Conservation (phyloP, 2,888 invertebrate genomes). For the Ectobius pallidus region DNA sequence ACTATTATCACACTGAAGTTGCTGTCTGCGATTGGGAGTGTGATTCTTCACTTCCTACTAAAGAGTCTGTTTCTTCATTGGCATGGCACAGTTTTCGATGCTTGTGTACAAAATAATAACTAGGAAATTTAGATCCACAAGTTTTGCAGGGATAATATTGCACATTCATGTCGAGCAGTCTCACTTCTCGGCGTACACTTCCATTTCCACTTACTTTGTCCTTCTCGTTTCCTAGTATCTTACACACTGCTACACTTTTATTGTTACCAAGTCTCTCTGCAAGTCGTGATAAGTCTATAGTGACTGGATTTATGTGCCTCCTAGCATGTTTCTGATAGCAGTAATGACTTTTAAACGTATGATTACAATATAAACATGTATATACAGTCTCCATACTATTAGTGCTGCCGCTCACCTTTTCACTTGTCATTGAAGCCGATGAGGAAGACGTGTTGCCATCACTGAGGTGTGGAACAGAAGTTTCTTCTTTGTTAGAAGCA, state of each 20-base stretch:
- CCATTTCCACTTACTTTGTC: slow-evolving; percentile 32
- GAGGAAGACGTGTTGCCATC: slow-evolving; percentile 23
- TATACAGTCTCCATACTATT: slow-evolving; percentile 54
- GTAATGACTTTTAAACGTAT: slow-evolving; percentile 83
- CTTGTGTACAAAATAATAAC: slow-evolving; percentile 93
- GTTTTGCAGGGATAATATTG: slow-evolving; percentile 94
- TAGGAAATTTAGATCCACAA: slow-evolving; percentile 90
- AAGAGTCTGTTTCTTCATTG: slow-evolving; percentile 58
- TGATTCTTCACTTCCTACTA: slow-evolving; percentile 50
- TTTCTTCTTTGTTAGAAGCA: slow-evolving; percentile 52
- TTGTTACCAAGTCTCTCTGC: slow-evolving; percentile 36
- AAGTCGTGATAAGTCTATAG: slow-evolving; percentile 51
- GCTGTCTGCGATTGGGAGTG: slow-evolving; percentile 36
- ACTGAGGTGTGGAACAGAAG: slow-evolving; percentile 1
- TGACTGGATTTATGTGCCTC: slow-evolving; percentile 68
- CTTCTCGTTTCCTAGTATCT: slow-evolving; percentile 23
- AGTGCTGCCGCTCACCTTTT: slow-evolving; percentile 11
- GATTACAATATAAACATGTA: slow-evolving; percentile 76
- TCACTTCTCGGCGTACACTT: slow-evolving; percentile 60
- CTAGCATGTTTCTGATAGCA: slow-evolving; percentile 83
- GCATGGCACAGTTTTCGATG: slow-evolving; percentile 86
- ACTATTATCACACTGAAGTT: slow-evolving; percentile 33
- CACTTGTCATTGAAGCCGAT: slow-evolving; percentile 6
- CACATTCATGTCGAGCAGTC: slow-evolving; percentile 75
- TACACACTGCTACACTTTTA: slow-evolving; percentile 26